phyloP scores from a whole-genome alignment of 2,888 invertebrate species.

The Rotaria socialis region DNA sequence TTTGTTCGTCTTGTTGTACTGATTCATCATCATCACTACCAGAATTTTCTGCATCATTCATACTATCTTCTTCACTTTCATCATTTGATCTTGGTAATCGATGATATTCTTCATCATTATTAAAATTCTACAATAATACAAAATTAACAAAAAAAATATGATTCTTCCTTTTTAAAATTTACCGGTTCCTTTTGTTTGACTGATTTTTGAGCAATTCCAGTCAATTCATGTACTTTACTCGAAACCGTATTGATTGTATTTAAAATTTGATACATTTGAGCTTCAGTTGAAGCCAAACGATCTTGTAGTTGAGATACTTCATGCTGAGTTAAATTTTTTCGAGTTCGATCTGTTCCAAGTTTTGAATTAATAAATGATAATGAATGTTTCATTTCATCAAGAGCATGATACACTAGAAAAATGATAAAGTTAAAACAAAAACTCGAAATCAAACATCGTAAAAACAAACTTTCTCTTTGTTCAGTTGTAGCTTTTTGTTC shows the following conservation, averaged over 20 bases:
- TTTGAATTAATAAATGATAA: conserved; percentile 31
- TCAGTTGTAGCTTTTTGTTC: background rate
- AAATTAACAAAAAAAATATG: background rate
- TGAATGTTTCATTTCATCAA: conserved; percentile 30
- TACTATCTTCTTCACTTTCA: background rate
- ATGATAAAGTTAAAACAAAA: no score
- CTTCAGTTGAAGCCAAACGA: conserved; percentile 39
- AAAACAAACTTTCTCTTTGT: conserved; percentile 6
- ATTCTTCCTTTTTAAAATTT: background rate
- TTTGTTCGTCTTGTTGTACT: background rate
- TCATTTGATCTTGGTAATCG: background rate
- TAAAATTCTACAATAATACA: background rate
- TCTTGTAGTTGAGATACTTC: conserved; percentile 16
- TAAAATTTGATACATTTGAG: conserved; percentile 44
- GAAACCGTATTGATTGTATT: conserved; percentile 40
- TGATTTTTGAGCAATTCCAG: background rate
- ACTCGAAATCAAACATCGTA: no score
- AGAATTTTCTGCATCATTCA: background rate
- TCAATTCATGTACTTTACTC: conserved; percentile 13
- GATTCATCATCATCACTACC: background rate
- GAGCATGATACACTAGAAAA: conserved; percentile 1
- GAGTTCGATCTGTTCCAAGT: background rate
- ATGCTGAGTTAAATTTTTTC: background rate
- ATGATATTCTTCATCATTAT: background rate
- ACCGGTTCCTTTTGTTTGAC: background rate